Conservation (phyloP, 2,797 vertebrate species). For the Amphiprion clarkii region DNA sequence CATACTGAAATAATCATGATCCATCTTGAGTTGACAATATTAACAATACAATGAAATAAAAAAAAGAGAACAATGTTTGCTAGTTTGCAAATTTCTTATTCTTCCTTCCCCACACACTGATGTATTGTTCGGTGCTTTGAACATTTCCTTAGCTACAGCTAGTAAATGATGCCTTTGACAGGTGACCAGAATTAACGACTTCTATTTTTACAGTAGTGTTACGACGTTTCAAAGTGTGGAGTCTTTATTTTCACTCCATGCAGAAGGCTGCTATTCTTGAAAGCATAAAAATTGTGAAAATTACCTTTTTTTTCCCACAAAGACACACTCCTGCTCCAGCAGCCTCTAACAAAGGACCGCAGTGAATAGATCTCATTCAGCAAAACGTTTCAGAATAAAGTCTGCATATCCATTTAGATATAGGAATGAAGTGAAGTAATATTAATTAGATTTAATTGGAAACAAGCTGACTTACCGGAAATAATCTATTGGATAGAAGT, state of each 20-base stretch:
- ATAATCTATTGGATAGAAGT: neutral
- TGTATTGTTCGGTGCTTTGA: no score
- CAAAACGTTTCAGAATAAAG: neutral
- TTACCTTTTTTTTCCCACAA: neutral
- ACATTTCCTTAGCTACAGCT: no score
- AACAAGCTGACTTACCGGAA: neutral
- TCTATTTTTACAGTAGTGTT: neutral
- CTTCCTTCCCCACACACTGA: no score
- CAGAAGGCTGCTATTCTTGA: conserved; percentile 6
- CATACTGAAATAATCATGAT: no score
- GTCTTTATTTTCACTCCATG: conserved; percentile 3
- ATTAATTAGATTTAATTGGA: neutral
- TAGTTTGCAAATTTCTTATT: no score
- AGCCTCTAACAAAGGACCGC: neutral
- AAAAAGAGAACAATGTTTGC: no score
- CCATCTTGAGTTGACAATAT: no score
- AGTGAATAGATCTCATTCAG: neutral
- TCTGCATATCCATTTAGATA: neutral
- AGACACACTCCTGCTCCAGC: no score
- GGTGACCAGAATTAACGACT: no score
- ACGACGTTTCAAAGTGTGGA: neutral
- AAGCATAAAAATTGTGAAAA: conserved; percentile 13
- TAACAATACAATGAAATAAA: no score
- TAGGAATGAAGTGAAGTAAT: no score
- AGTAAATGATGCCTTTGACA: no score